Evolutionary conservation across 2,113 vertebrate genomes (phyloP).

Genomic region (Cololabis saira): DNA sequence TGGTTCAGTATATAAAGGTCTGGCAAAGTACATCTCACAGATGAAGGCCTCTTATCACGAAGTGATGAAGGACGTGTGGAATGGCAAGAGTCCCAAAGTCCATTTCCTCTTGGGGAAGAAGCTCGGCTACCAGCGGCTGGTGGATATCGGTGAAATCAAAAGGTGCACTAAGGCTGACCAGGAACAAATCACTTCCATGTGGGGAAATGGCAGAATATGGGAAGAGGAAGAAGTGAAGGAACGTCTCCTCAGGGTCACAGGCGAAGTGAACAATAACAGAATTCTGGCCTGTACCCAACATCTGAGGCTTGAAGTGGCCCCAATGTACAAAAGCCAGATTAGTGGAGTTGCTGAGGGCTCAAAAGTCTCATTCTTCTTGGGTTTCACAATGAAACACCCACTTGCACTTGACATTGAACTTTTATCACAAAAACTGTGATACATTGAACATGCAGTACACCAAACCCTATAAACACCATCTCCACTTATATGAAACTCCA

Average conservation of each 20-base stretch:
- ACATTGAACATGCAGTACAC: too few relatives aligned
- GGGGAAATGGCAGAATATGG: constrained; percentile 70
- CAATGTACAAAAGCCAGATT: constrained; percentile 66
- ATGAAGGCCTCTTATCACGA: constrained; percentile 53
- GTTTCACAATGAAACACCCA: constrained; percentile 76
- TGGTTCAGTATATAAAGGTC: accelerated
- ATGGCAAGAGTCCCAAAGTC: constrained; percentile 54
- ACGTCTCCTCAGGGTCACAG: constrained; percentile 59
- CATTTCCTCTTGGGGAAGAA: constrained; percentile 75
- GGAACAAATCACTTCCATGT: constrained; percentile 40
- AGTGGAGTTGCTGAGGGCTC: background rate
- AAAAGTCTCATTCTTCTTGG: constrained; percentile 69
- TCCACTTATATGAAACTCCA: too few relatives aligned
- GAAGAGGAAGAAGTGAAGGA: constrained; percentile 40
- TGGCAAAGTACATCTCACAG: constrained; percentile 58
- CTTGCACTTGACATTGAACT: constrained; percentile 65
- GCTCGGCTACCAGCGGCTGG: constrained; percentile 50
- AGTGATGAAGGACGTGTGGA: constrained; percentile 55
- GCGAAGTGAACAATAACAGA: background rate
- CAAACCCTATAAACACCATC: too few relatives aligned
- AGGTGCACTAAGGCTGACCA: background rate
- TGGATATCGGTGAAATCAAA: constrained; percentile 48
- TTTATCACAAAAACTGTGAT: too few relatives aligned
- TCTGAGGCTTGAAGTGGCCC: constrained; percentile 56
- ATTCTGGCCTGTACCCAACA: constrained; percentile 39